These are phyloP conservation scores for Ips typographus DNA, from an alignment of 1,140 invertebrate genomes.

Conservation along the genomic window DNA sequence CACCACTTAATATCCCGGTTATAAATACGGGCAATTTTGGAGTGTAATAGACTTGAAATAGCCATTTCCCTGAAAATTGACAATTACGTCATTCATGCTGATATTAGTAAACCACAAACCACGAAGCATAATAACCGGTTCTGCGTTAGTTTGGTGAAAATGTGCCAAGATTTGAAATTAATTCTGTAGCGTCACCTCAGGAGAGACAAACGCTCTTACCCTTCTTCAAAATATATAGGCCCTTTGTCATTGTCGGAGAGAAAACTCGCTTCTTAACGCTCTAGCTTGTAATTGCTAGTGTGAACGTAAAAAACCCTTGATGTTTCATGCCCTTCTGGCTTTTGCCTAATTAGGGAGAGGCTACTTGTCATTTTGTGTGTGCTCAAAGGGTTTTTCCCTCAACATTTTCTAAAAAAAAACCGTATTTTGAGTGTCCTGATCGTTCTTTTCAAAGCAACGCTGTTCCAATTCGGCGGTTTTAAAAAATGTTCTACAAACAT, in stretches of 20 bases:
- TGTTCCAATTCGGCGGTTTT: too few species aligned
- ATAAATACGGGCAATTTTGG: slow-evolving; percentile 20
- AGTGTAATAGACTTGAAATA: slow-evolving; percentile 23
- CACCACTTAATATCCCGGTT: slow-evolving; percentile 14
- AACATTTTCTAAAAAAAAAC: slow-evolving; percentile 20
- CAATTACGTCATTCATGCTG: slow-evolving; percentile 19
- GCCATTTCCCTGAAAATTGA: slow-evolving; percentile 24
- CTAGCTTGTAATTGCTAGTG: slow-evolving; percentile 36
- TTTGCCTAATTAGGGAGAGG: slow-evolving; percentile 37
- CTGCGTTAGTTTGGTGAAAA: slow-evolving; percentile 21
- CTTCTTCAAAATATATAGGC: slow-evolving; percentile 29
- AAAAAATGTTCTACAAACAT: too few species aligned
- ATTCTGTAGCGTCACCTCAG: slow-evolving; percentile 25
- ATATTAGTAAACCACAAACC: slow-evolving; percentile 27
- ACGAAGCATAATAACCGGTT: slow-evolving; percentile 20
- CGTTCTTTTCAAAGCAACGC: not conserved
- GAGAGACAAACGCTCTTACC: slow-evolving; percentile 24
- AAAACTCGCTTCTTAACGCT: slow-evolving; percentile 27
- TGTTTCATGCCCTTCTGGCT: slow-evolving; percentile 38
- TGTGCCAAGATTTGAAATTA: slow-evolving; percentile 26
- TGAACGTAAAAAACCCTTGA: slow-evolving; percentile 37
- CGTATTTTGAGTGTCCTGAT: slow-evolving; percentile 12
- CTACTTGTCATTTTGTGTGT: slow-evolving; percentile 33
- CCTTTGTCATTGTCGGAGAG: slow-evolving; percentile 30
- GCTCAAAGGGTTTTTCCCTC: slow-evolving; percentile 21